phyloP scores from a whole-genome alignment of 2,797 vertebrate species.

The Enteromius unitaeniatus region DNA sequence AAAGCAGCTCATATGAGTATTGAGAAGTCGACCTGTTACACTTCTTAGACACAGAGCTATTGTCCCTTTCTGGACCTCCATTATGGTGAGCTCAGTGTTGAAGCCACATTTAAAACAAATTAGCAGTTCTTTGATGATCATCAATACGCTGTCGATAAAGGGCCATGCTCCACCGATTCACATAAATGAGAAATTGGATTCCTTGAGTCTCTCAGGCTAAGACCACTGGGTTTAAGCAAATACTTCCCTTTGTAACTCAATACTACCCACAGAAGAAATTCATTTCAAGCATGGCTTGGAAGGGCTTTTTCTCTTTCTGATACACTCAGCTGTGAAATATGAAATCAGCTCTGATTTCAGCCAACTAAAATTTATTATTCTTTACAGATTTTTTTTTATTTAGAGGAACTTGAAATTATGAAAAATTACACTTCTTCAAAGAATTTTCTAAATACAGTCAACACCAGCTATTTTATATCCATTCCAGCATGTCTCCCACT shows the following conservation, averaged over 20 bases:
- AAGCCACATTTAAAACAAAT: constrained; percentile 15
- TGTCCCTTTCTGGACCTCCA: neutral
- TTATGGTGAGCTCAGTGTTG: neutral
- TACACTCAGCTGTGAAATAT: constrained; percentile 33
- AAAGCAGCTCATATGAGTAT: neutral
- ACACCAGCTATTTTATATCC: neutral
- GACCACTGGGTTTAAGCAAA: constrained; percentile 41
- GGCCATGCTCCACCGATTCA: constrained; percentile 3
- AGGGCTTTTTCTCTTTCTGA: constrained; percentile 20
- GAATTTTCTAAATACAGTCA: neutral
- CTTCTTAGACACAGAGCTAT: neutral
- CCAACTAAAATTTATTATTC: neutral
- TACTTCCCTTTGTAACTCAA: constrained; percentile 17
- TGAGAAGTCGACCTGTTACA: neutral
- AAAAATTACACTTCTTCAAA: neutral
- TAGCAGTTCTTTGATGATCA: constrained; percentile 5
- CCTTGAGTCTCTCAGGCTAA: constrained; percentile 14
- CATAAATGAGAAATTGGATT: constrained; percentile 47
- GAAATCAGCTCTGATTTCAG: neutral
- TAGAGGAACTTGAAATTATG: neutral
- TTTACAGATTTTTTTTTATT: neutral
- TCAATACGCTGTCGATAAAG: neutral
- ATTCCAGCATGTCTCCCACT: neutral
- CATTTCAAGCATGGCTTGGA: constrained; percentile 18
- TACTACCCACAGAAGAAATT: constrained; percentile 21